Percentiles rank a stretch among this genome's conserved stretches.
Evolutionary conservation across 2,113 vertebrate species (phyloP).

Genomic region (Prunella himalayana): DNA sequence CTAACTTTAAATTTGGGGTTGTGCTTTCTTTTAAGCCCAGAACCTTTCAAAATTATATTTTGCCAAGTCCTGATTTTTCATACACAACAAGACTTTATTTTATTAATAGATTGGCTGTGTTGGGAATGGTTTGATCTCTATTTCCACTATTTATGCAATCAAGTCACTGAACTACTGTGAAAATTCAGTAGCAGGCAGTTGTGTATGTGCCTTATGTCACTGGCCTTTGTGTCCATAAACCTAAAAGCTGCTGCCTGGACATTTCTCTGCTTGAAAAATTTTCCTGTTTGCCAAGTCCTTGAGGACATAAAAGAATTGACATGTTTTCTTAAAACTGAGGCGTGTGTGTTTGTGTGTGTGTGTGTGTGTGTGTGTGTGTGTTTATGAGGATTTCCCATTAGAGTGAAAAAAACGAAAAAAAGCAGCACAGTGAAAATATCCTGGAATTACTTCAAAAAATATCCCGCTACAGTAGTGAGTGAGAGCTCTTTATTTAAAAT

Average conservation of each 20-base stretch:
- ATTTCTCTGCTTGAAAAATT: background rate
- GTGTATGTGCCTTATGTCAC: slow-evolving; percentile 20
- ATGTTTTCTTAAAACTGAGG: background rate
- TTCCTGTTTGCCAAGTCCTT: background rate
- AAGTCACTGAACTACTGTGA: slow-evolving; percentile 25
- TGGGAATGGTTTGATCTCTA: background rate
- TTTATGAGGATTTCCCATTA: background rate
- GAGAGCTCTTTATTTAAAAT: slow-evolving; percentile 6
- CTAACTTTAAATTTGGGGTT: background rate
- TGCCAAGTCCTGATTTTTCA: background rate
- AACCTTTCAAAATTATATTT: background rate
- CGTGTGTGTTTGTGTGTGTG: background rate
- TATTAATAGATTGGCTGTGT: background rate
- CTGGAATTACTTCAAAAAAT: background rate
- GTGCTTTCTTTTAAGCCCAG: background rate
- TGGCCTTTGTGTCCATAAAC: slow-evolving; percentile 24
- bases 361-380: background rate
- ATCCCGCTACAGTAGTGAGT: background rate
- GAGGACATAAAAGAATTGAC: background rate
- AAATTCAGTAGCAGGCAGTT: slow-evolving; percentile 13
- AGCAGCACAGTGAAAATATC: background rate
- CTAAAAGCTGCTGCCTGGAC: background rate
- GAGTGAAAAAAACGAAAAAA: background rate
- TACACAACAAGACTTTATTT: background rate
- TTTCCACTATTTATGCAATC: background rate